Percentiles rank a stretch among this genome's conserved stretches.
These are phyloP conservation scores for Drosophila elegans DNA, from an alignment of 1,140 invertebrate genomes.

Conservation along the genomic window DNA sequence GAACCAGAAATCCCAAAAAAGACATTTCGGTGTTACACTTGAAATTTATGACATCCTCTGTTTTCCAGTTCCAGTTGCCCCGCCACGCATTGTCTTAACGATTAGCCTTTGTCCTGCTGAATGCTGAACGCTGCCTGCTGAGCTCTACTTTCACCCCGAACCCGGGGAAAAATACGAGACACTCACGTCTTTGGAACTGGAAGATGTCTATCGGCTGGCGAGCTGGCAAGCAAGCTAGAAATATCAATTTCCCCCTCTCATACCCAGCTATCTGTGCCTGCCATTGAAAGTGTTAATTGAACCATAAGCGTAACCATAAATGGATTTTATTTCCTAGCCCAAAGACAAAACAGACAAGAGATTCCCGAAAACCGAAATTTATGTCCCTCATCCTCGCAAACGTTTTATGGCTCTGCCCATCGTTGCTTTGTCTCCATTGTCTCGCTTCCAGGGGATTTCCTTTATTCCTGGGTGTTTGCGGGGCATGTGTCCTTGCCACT, in stretches of 20 bases:
- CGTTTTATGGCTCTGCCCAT: slow-evolving; percentile 64
- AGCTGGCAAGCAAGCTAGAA: slow-evolving; percentile 39
- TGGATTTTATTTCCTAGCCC: slow-evolving; percentile 78
- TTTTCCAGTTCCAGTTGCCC: slow-evolving; percentile 25
- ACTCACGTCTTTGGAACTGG: slow-evolving; percentile 32
- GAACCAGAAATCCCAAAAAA: slow-evolving; percentile 40
- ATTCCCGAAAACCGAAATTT: slow-evolving; percentile 69
- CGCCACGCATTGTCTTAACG: slow-evolving; percentile 66
- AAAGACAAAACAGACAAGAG: slow-evolving; percentile 66
- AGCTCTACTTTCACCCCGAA: slow-evolving; percentile 62
- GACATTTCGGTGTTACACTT: slow-evolving; percentile 76
- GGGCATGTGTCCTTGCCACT: slow-evolving; percentile 63
- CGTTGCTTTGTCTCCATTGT: slow-evolving; percentile 54
- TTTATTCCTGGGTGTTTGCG: slow-evolving; percentile 52
- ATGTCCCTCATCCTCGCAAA: slow-evolving; percentile 55
- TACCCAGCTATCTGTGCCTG: slow-evolving; percentile 25
- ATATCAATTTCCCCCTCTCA: slow-evolving; percentile 52
- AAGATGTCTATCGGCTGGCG: slow-evolving; percentile 48
- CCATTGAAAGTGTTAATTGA: slow-evolving; percentile 82
- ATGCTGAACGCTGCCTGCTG: slow-evolving; percentile 50
- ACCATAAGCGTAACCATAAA: slow-evolving; percentile 84
- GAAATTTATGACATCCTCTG: slow-evolving; percentile 81
- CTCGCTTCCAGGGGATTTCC: slow-evolving; percentile 20
- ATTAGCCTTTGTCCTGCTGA: slow-evolving; percentile 62
- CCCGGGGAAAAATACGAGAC: slow-evolving; percentile 3